Percentiles rank a stretch among this genome's conserved stretches.
These are phyloP conservation scores for Dascillus cervinus DNA, from an alignment of 2,888 invertebrate species.

Conservation along the genomic window DNA sequence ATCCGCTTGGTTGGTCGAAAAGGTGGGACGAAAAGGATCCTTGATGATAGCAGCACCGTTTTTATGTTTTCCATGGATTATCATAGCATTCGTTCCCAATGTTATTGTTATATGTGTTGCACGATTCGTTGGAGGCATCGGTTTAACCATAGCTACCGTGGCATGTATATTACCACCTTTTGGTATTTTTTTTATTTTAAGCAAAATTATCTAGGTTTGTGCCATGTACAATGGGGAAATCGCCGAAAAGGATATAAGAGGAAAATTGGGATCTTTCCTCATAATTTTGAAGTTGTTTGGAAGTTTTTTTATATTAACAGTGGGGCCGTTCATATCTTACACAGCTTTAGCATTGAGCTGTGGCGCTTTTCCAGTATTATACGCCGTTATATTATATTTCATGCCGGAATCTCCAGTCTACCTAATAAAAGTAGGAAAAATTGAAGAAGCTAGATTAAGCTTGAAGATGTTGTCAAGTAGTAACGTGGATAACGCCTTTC, in stretches of 20 bases:
- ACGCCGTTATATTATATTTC: slow-evolving; percentile 35
- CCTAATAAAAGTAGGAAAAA: slow-evolving; percentile 36
- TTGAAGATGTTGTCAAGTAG: slow-evolving; percentile 25
- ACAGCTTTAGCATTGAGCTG: slow-evolving; percentile 31
- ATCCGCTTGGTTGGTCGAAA: slow-evolving; percentile 50
- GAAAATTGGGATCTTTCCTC: slow-evolving; percentile 31
- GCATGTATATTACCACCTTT: slow-evolving; percentile 12
- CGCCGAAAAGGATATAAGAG: slow-evolving; percentile 44
- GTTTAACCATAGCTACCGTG: slow-evolving; percentile 52
- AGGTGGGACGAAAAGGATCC: slow-evolving; percentile 49
- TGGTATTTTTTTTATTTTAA: slow-evolving; percentile 1
- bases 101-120: slow-evolving; percentile 52
- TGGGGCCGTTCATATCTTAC: slow-evolving; percentile 39
- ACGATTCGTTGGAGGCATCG: slow-evolving; percentile 59
- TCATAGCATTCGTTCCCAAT: slow-evolving; percentile 25
- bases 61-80: slow-evolving; percentile 47
- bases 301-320: slow-evolving; percentile 34
- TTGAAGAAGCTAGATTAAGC: slow-evolving; percentile 30
- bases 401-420: slow-evolving; percentile 46
- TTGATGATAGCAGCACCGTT: slow-evolving; percentile 47
- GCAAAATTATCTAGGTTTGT: slow-evolving; percentile 29
- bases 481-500: slow-evolving; percentile 15
- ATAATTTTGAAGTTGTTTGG: slow-evolving; percentile 38
- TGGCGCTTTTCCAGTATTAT: slow-evolving; percentile 32
- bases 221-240: slow-evolving; percentile 40